phyloP scores from a whole-genome alignment of 2,113 vertebrate genomes.

The Hirundichthys speculiger region DNA sequence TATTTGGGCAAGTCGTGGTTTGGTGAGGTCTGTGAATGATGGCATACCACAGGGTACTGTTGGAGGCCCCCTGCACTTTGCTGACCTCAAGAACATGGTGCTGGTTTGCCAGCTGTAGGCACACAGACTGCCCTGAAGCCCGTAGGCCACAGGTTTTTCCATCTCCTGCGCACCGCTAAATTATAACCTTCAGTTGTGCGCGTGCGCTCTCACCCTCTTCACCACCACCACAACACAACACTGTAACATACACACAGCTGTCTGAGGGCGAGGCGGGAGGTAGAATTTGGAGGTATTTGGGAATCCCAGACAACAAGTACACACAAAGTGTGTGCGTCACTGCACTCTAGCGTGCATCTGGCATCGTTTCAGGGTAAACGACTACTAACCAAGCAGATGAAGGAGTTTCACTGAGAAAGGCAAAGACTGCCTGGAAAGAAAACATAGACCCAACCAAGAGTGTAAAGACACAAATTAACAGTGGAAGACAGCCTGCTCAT shows the following conservation, averaged over 20 bases:
- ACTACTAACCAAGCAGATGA: slow-evolving; percentile 26
- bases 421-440: slow-evolving; percentile 10
- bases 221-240: slow-evolving; percentile 62
- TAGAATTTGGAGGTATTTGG: slow-evolving; percentile 47
- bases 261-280: slow-evolving; percentile 54
- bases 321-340: slow-evolving; percentile 51
- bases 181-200: slow-evolving; percentile 63
- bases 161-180: slow-evolving; percentile 65
- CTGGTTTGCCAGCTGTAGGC: slow-evolving; percentile 67
- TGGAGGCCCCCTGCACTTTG: slow-evolving; percentile 70
- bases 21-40: slow-evolving; percentile 52
- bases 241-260: slow-evolving; percentile 67
- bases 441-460: slow-evolving; percentile 4
- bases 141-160: slow-evolving; percentile 63
- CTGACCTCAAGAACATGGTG: slow-evolving; percentile 69
- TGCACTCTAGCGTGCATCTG: slow-evolving; percentile 33
- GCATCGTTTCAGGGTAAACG: slow-evolving; percentile 50
- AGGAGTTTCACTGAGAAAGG: slow-evolving; percentile 8
- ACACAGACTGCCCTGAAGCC: slow-evolving; percentile 58
- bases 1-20: slow-evolving; percentile 41
- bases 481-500: background rate
- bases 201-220: slow-evolving; percentile 57
- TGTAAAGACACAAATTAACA: slow-evolving; percentile 6
- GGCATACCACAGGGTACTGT: slow-evolving; percentile 58
- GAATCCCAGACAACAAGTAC: slow-evolving; percentile 46